A percentile compares a stretch with the other conserved stretches of the same genome.
phyloP scores from a whole-genome alignment of 2,113 vertebrate genomes.

The Capricornis sumatraensis region DNA sequence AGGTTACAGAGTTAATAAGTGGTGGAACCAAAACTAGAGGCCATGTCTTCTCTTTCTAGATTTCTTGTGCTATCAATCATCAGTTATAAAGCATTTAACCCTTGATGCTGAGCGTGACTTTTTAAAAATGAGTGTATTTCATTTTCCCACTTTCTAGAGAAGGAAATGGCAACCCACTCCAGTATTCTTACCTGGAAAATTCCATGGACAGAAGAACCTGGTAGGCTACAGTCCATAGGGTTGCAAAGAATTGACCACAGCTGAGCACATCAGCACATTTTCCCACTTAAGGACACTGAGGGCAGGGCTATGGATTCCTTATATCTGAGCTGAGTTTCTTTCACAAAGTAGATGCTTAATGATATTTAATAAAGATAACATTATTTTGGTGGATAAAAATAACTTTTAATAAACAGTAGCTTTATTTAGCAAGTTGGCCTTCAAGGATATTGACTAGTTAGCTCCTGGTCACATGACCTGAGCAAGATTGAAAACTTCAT shows the following conservation, averaged over 20 bases:
- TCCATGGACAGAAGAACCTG: background rate
- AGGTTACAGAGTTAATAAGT: background rate
- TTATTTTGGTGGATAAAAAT: conserved; percentile 19
- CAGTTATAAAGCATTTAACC: background rate
- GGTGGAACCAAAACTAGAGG: background rate
- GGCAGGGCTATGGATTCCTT: background rate
- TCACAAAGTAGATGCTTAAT: background rate
- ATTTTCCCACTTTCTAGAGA: background rate
- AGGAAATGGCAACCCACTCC: background rate
- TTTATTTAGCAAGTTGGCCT: background rate
- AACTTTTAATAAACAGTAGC: background rate
- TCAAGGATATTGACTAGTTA: background rate
- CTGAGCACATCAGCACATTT: background rate
- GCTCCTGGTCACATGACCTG: background rate
- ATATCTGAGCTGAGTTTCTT: background rate
- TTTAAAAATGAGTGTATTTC: background rate
- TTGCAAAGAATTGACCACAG: background rate
- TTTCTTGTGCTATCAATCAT: background rate
- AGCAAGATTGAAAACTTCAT: background rate
- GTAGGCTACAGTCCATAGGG: background rate
- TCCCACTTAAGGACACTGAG: background rate
- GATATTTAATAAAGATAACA: background rate
- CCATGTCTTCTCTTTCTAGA: background rate
- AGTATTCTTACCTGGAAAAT: background rate
- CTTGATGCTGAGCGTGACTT: background rate